A percentile compares a stretch with the other conserved stretches of the same genome.
Conservation (phyloP, 2,113 vertebrate species). For the Seriola dumerili region DNA sequence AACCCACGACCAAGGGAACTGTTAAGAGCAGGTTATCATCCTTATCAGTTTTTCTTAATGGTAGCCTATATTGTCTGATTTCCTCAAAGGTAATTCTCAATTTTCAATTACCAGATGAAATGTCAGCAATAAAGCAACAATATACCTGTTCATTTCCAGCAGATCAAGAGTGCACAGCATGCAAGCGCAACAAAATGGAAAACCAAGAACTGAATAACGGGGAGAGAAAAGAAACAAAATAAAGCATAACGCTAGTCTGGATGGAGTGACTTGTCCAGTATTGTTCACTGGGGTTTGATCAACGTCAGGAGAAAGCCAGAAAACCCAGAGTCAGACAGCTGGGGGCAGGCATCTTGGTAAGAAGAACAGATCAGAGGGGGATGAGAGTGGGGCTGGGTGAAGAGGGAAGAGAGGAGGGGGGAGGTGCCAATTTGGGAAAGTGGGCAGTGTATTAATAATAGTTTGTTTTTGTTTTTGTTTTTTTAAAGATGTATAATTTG, state of each 20-base stretch:
- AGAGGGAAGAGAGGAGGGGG: neutral
- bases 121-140: neutral
- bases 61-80: neutral
- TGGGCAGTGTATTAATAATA: slow-evolving; percentile 44
- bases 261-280: slow-evolving; percentile 86
- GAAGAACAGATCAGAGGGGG: slow-evolving; percentile 21
- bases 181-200: slow-evolving; percentile 82
- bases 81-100: neutral
- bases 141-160: slow-evolving; percentile 65
- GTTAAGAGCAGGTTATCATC: neutral
- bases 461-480: neutral
- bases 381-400: slow-evolving; percentile 29
- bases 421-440: slow-evolving; percentile 56
- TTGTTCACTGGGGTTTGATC: slow-evolving; percentile 86
- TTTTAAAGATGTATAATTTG: slow-evolving; percentile 37
- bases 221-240: slow-evolving; percentile 40
- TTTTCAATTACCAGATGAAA: slow-evolving; percentile 7
- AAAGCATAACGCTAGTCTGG: slow-evolving; percentile 74
- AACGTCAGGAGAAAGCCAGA: slow-evolving; percentile 91
- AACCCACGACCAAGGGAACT: neutral
- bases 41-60: neutral
- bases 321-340: slow-evolving; percentile 97
- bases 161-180: slow-evolving; percentile 93
- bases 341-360: slow-evolving; percentile 68
- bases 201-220: slow-evolving; percentile 67